Percentiles rank a stretch among this genome's conserved stretches.
Conservation (phyloP, 2,888 invertebrate genomes). For the Agrilus mali region DNA sequence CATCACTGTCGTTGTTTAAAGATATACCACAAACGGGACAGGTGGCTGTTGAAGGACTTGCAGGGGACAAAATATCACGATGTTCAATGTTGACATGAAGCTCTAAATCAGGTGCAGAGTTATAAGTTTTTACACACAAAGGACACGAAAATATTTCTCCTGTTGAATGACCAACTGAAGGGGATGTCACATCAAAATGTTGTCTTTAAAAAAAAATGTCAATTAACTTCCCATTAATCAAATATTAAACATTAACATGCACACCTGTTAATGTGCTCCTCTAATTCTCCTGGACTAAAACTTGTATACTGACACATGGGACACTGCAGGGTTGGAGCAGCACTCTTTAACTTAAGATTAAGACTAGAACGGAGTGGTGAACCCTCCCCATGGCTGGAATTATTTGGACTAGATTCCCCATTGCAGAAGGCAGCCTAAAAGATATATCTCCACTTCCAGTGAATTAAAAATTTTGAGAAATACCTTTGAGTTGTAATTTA, state of each 20-base stretch:
- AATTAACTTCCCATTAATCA: background rate
- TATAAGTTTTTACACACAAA: conserved; percentile 60
- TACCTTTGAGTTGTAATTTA: conserved; percentile 32
- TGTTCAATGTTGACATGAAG: conserved; percentile 79
- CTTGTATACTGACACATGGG: conserved; percentile 67
- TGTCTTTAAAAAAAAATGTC: conserved; percentile 36
- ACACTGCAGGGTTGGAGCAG: conserved; percentile 47
- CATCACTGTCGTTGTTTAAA: conserved; percentile 37
- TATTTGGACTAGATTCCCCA: conserved; percentile 29
- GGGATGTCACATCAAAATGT: conserved; percentile 71
- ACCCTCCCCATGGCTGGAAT: conserved; percentile 51
- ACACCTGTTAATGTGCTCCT: conserved; percentile 65
- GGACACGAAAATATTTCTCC: conserved; percentile 58
- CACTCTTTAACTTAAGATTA: conserved; percentile 52
- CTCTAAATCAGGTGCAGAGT: conserved; percentile 65
- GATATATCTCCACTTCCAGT: conserved; percentile 2
- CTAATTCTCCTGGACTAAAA: conserved; percentile 57
- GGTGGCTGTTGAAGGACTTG: conserved; percentile 25
- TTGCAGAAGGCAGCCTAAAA: conserved; percentile 21
- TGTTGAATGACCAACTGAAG: conserved; percentile 44
- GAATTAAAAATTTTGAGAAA: background rate
- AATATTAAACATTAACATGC: no score
- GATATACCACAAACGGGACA: conserved; percentile 37
- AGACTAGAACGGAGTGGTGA: conserved; percentile 61
- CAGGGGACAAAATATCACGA: conserved; percentile 64